Evolutionary conservation across 2,797 vertebrate species (phyloP), one percentile per base, ranked within the genome.

Genomic region (Pitangus sulphuratus): DNA sequence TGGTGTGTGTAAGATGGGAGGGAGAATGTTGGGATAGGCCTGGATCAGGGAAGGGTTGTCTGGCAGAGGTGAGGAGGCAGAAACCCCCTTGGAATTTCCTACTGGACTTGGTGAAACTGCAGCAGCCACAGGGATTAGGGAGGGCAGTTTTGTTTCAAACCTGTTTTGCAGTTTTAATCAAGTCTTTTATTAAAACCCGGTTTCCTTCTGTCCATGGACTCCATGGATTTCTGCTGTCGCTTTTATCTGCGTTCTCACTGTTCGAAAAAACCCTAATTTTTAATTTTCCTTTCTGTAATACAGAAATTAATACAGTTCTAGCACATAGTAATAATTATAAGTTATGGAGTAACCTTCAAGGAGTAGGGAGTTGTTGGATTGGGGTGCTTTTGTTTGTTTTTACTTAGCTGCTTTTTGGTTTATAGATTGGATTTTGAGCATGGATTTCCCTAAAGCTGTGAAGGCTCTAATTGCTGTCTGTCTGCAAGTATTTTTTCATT

Each of bases 401-500:
- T 87, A 44, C 51, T 91, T 78, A 40, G 15, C 60, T 90, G 54
- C 57, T 69, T 83, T 84, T 89, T 90, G 39, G 77, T 90, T 47
- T 54, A 37, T 58, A 14, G 20, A 5, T 54, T 76, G 21, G 60
- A 78, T 15, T 19, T 45, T n/a, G 64, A 75, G 5, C 48, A 15
- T 20, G 11, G 44, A 64, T 82, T 95, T 65, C 48, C 47, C 68
- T 81, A 61, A 64, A 80, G 53, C 60, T 87, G 26, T 71, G 85
- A 84, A 91, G 61, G 47, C 39, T 92, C 1, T 89, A 84, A 77
- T 90, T 95, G 66, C 61, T 90, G 28, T 86, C 53, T 90, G 42
- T 81, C 56, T 95, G 64, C 60, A 62, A 66, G 68, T 79, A 42
- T 74, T 90, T 60, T 93, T 93, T 93, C 64, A 70, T 84, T 94